Percentiles rank a stretch among this genome's conserved stretches.
Conservation (phyloP, 2,888 invertebrate species). For the Tridacna gigas region DNA sequence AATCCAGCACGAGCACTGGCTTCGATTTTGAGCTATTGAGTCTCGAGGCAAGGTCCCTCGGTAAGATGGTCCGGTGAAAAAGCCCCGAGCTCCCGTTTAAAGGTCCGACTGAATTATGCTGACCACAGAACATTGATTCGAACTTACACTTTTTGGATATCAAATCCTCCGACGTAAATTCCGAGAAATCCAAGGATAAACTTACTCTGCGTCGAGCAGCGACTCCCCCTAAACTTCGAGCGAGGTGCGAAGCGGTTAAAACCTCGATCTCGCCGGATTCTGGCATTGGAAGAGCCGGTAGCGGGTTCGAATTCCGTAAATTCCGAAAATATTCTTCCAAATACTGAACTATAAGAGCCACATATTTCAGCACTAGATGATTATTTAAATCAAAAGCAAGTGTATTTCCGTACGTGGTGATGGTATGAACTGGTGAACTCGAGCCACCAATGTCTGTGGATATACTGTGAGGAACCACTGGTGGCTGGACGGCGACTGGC, state of each 20-base stretch:
- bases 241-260: conserved; percentile 68
- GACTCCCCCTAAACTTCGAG: conserved; percentile 39
- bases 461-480: conserved; percentile 9
- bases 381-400: not conserved
- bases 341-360: conserved; percentile 35
- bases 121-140: conserved; percentile 63
- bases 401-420: conserved; percentile 17
- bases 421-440: conserved; percentile 45
- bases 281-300: conserved; percentile 72
- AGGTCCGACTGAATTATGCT: conserved; percentile 36
- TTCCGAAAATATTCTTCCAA: conserved; percentile 46
- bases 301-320: conserved; percentile 48
- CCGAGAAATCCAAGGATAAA: conserved; percentile 58
- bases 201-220: conserved; percentile 56
- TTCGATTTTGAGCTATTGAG: conserved; percentile 68
- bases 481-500: conserved; percentile 17
- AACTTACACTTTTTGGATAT: conserved; percentile 76
- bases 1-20: conserved; percentile 87
- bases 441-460: conserved; percentile 24
- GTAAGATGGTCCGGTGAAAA: conserved; percentile 69
- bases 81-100: conserved; percentile 36
- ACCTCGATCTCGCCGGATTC: conserved; percentile 79
- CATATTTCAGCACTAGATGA: conserved; percentile 18
- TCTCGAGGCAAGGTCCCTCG: conserved; percentile 73
- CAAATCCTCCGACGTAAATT: conserved; percentile 48